Percentiles rank a stretch among this genome's conserved stretches.
These are phyloP conservation scores for Stenolophus ochropezus DNA, from an alignment of 2,888 invertebrate species.

Conservation along the genomic window DNA sequence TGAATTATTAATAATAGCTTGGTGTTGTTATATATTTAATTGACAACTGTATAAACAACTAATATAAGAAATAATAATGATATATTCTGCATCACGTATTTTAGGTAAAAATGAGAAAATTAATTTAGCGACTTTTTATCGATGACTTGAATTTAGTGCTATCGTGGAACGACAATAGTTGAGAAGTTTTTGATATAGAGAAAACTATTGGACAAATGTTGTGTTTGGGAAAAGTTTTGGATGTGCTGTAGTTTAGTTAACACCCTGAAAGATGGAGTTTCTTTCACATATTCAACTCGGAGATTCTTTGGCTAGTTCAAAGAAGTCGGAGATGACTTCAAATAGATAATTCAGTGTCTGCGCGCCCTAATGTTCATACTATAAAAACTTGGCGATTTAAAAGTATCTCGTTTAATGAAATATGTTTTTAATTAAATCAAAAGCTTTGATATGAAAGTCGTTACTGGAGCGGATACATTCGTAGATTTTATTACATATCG, in stretches of 20 bases:
- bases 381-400: constrained; percentile 34
- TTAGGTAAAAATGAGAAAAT: no score
- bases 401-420: constrained; percentile 48
- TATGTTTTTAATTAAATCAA: constrained; percentile 54
- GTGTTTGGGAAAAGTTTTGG: neutral
- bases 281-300: neutral
- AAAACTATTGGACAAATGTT: no score
- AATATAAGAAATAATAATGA: no score
- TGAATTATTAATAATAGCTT: no score
- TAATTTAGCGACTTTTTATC: no score
- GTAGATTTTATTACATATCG: constrained; percentile 48
- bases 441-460: constrained; percentile 38
- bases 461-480: constrained; percentile 22
- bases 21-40: no score
- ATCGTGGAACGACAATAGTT: no score
- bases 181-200: no score
- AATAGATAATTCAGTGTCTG: constrained; percentile 1
- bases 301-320: neutral
- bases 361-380: constrained; percentile 1
- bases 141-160: no score
- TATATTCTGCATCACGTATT: no score
- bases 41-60: no score
- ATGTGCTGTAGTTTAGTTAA: neutral
- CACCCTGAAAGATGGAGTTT: neutral
- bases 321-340: constrained; percentile 17